These are phyloP conservation scores for Leptodirus hochenwartii DNA, from an alignment of 2,888 invertebrate genomes.

Conservation along the genomic window DNA sequence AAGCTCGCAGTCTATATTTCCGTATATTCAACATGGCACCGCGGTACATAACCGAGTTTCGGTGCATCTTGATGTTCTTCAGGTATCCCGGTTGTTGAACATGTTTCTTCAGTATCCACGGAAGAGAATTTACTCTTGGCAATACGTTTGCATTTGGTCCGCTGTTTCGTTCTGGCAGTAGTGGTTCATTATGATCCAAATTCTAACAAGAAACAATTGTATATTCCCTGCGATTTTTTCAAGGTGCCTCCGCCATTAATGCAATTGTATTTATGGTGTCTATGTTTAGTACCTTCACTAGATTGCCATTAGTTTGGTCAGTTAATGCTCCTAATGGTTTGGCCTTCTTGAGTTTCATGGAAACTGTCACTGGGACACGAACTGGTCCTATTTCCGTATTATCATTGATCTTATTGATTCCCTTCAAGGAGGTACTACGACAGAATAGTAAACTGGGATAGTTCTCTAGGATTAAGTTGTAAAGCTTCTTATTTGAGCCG, in stretches of 20 bases:
- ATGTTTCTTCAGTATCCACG: no score
- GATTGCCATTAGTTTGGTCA: no score
- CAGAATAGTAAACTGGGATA: conserved; percentile 49
- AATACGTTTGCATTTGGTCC: no score
- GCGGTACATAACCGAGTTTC: conserved; percentile 64
- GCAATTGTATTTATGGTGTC: no score
- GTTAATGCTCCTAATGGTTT: no score
- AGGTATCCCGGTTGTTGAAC: conserved; percentile 57
- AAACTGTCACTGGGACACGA: conserved; percentile 40
- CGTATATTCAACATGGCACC: conserved; percentile 76
- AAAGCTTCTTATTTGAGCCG: conserved; percentile 42
- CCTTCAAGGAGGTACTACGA: conserved; percentile 44
- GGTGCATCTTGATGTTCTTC: conserved; percentile 53
- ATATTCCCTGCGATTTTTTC: no score
- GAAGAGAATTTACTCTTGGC: no score
- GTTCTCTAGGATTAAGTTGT: conserved; percentile 51
- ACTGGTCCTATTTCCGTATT: conserved; percentile 25
- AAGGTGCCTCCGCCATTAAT: no score
- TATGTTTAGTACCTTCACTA: no score
- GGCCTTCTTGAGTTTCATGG: conserved; percentile 37
- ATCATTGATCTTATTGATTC: conserved; percentile 28
- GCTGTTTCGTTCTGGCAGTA: no score
- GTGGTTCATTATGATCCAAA: no score
- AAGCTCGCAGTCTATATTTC: conserved; percentile 60
- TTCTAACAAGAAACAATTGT: no score